phyloP scores from a whole-genome alignment of 2,888 invertebrate genomes.

The Diogma glabrata region DNA sequence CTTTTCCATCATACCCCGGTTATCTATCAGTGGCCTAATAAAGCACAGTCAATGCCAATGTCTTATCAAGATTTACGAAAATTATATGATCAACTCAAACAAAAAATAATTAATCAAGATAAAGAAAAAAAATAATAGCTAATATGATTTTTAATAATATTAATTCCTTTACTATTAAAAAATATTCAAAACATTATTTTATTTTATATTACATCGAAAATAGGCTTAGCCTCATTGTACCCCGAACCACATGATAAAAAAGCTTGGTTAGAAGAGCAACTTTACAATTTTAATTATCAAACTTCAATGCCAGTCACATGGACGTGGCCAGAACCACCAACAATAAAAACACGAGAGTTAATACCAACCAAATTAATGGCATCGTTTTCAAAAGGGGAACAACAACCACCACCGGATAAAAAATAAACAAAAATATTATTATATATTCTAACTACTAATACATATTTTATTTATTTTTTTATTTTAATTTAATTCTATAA shows the following conservation, averaged over 20 bases:
- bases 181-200: neutral
- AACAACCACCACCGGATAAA: neutral
- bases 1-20: no score
- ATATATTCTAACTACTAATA: no score
- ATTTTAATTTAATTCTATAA: no score
- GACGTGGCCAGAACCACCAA: conserved; percentile 43
- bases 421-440: neutral
- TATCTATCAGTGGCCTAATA: conserved; percentile 4
- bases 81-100: no score
- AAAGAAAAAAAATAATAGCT: conserved; percentile 3
- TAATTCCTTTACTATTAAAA: conserved; percentile 6
- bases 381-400: conserved; percentile 6
- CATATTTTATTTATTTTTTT: no score
- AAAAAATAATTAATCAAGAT: no score
- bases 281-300: conserved; percentile 71
- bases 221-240: conserved; percentile 73
- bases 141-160: conserved; percentile 11
- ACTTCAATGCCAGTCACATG: conserved; percentile 60
- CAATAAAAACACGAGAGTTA: conserved; percentile 30
- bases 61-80: no score
- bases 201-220: conserved; percentile 18
- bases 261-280: conserved; percentile 56
- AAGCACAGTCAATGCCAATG: no score
- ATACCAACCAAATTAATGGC: conserved; percentile 7
- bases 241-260: conserved; percentile 71